A percentile compares a stretch with the other conserved stretches of the same genome.
These are phyloP conservation scores for Helicoverpa armigera DNA, from an alignment of 1,140 invertebrate species.

Conservation along the genomic window DNA sequence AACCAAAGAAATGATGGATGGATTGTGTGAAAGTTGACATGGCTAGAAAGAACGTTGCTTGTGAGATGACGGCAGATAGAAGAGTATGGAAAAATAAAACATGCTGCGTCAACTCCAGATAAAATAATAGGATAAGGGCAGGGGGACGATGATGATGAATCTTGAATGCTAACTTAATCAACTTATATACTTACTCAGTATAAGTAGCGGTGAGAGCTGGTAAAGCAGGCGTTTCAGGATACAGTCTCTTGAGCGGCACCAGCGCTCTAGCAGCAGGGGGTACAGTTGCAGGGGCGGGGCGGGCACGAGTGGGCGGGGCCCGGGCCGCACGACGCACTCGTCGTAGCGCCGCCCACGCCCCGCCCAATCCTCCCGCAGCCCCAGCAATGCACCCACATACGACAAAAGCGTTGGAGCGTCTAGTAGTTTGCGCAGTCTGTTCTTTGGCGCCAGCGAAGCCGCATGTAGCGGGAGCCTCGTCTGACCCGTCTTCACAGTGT, in stretches of 20 bases:
- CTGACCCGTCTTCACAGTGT: slow-evolving; percentile 91
- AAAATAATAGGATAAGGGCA: too few relatives aligned
- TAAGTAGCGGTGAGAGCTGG: slow-evolving; percentile 57
- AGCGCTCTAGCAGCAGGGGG: slow-evolving; percentile 20
- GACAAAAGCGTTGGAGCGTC: slow-evolving; percentile 61
- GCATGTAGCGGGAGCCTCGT: slow-evolving; percentile 89
- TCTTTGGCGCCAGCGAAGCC: slow-evolving; percentile 67
- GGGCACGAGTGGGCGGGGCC: slow-evolving; percentile 33
- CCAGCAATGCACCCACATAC: slow-evolving; percentile 72
- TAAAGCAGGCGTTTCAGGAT: slow-evolving; percentile 24
- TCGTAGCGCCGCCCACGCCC: slow-evolving; percentile 83
- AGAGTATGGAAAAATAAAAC: too few relatives aligned
- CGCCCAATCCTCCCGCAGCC: slow-evolving; percentile 83
- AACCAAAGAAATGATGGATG: too few relatives aligned
- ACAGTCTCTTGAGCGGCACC: slow-evolving; percentile 49
- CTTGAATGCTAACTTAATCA: too few relatives aligned
- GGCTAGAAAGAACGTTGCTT: too few relatives aligned
- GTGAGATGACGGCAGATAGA: too few relatives aligned
- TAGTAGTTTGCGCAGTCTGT: slow-evolving; percentile 14
- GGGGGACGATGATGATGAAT: too few relatives aligned
- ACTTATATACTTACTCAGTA: slow-evolving; percentile 69
- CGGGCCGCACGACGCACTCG: slow-evolving; percentile 58
- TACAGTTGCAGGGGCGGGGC: slow-evolving; percentile 32
- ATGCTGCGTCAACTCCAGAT: too few relatives aligned
- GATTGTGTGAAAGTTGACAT: too few relatives aligned